These are phyloP conservation scores for Trilocha varians DNA, from an alignment of 2,888 invertebrate genomes.

Conservation along the genomic window DNA sequence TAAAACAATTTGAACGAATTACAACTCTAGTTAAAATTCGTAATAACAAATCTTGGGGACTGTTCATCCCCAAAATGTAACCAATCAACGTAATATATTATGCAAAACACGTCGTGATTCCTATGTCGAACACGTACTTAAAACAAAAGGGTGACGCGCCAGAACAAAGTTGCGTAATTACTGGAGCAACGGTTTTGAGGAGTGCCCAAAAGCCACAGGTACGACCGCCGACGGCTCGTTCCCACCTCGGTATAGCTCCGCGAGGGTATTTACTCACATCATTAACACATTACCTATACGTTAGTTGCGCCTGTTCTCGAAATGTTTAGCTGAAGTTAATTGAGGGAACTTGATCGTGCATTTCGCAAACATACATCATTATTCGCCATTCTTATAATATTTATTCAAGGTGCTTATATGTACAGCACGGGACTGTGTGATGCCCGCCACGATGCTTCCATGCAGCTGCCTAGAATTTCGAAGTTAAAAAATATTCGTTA, in stretches of 20 bases:
- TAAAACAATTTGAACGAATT: too few relatives aligned
- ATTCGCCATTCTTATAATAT: neutral
- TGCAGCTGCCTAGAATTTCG: too few relatives aligned
- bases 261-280: constrained; percentile 15
- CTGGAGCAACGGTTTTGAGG: constrained; percentile 26
- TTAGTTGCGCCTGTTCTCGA: constrained; percentile 6
- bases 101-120: too few relatives aligned
- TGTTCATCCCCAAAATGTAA: too few relatives aligned
- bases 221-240: constrained; percentile 12
- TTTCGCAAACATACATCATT: neutral
- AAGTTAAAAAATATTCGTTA: too few relatives aligned
- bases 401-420: neutral
- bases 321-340: constrained; percentile 4
- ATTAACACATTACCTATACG: constrained; percentile 17
- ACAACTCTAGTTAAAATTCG: too few relatives aligned
- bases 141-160: constrained; percentile 13
- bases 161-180: constrained; percentile 35
- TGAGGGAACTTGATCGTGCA: constrained; percentile 1
- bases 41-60: too few relatives aligned
- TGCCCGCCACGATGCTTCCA: too few relatives aligned
- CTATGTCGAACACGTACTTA: neutral
- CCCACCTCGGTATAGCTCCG: constrained; percentile 7
- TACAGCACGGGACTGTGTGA: too few relatives aligned
- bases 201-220: constrained; percentile 25
- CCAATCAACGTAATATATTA: neutral